Evolutionary conservation across 1,140 invertebrate genomes (phyloP).

Genomic region (Archivesica marissinica): DNA sequence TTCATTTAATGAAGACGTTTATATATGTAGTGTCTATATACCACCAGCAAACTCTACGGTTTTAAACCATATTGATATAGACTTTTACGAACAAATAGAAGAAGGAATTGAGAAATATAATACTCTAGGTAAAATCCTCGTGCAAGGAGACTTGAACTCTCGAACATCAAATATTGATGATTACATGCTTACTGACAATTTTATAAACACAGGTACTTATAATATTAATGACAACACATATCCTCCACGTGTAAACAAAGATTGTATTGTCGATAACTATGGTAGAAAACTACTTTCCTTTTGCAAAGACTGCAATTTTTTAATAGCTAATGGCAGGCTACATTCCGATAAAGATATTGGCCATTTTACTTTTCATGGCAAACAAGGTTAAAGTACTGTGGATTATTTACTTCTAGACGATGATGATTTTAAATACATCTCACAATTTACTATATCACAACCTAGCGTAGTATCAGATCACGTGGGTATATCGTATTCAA

Average conservation of each 20-base stretch:
- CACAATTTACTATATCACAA: neutral
- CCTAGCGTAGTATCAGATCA: constrained; percentile 23
- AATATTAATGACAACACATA: neutral
- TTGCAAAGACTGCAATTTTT: neutral
- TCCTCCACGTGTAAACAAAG: neutral
- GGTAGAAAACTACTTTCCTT: neutral
- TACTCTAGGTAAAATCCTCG: neutral
- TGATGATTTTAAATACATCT: neutral
- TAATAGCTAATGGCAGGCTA: neutral
- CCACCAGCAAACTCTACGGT: constrained; percentile 16
- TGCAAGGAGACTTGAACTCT: constrained; percentile 18
- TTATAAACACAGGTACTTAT: neutral
- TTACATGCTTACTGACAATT: neutral
- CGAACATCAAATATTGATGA: constrained; percentile 1
- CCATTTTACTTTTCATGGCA: neutral
- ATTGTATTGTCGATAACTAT: constrained; percentile 4
- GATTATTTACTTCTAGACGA: constrained; percentile 1
- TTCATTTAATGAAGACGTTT: neutral
- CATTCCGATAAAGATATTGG: neutral
- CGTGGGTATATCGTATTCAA: too few species aligned
- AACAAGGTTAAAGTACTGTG: neutral
- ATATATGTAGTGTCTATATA: constrained; percentile 19
- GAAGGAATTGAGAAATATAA: constrained; percentile 3
- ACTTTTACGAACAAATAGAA: constrained; percentile 14
- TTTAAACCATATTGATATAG: constrained; percentile 6